Evolutionary conservation across 2,888 invertebrate genomes (phyloP), one percentile per base, ranked within the genome.

Genomic region (Crepidodera aurea): DNA sequence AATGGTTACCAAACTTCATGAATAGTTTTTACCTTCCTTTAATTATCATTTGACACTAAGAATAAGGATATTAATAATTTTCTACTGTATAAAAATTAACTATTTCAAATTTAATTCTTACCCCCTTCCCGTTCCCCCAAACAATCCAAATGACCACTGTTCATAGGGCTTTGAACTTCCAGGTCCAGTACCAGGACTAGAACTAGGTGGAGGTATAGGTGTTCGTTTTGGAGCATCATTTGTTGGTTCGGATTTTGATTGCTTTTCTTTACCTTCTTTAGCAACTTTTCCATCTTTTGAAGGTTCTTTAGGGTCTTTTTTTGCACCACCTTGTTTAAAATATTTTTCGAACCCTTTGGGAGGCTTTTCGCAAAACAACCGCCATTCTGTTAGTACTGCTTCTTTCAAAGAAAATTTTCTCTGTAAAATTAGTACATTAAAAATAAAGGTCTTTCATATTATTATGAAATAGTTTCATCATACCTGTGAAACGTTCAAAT

Each of bases 301-400:
- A 15, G 67, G 69, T 46, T 82, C 79, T 76, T 85, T 85, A 44
- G 72, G 65, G 46, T 76, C 74, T 22, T 22, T n/a, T 66, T 78
- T 77, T 55, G 70, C 37, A 56, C 83, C 79, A 16, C 86, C 85
- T 6, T 89, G 90, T 75, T 90, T 87, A 74, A 93, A 96, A 80
- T 92, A 96, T 76, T 96, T 96, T 78, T 95, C 96, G 80, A 96
- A 96, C 0, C 96, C 96, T 82, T 95, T 95, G 0, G 96, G 96
- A 10, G 92, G 90, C 74, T 91, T 90, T 72, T 91, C 88, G 75
- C 91, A 90, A 71, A 92, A 85, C 60, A 85, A 67, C 68, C 78
- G 81, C 83, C 85, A 91, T 73, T 90, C 79, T 84, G 73, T 86
- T 85, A 78, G 87, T 79, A 69, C 88, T 83, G 72, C 64, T 48